Conservation (phyloP, 2,888 invertebrate species). For the Alloplasta piceator region DNA sequence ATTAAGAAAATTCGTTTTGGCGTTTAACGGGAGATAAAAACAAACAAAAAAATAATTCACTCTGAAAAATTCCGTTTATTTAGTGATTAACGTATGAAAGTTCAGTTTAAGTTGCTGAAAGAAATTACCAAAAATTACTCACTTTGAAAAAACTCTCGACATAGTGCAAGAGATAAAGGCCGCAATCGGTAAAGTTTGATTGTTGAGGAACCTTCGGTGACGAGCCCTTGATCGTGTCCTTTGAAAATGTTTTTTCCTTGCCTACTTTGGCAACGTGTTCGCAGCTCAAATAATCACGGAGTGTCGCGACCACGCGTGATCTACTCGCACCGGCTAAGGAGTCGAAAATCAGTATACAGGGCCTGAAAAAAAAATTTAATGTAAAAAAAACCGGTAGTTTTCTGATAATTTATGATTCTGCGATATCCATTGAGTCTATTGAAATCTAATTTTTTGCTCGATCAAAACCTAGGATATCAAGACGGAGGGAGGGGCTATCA, state of each 20-base stretch:
- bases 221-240: constrained; percentile 93
- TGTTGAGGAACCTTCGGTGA: constrained; percentile 98
- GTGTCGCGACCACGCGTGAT: constrained; percentile 93
- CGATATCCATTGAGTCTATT: too few relatives aligned
- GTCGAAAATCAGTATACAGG: constrained; percentile 97
- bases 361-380: constrained; percentile 84
- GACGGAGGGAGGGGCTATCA: too few relatives aligned
- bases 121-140: constrained; percentile 66
- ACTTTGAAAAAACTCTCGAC: constrained; percentile 98
- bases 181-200: constrained; percentile 98
- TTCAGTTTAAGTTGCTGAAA: too few relatives aligned
- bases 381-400: too few relatives aligned
- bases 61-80: too few relatives aligned
- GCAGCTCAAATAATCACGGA: constrained; percentile 95
- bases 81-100: too few relatives aligned
- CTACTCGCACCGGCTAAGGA: constrained; percentile 93
- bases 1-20: too few relatives aligned
- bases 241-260: constrained; percentile 89
- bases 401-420: too few relatives aligned
- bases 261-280: constrained; percentile 92
- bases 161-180: constrained; percentile 97
- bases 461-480: too few relatives aligned
- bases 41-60: too few relatives aligned
- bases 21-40: too few relatives aligned
- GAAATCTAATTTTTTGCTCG: too few relatives aligned